Conservation (phyloP, 1,140 invertebrate genomes). For the Gryon sp. region DNA sequence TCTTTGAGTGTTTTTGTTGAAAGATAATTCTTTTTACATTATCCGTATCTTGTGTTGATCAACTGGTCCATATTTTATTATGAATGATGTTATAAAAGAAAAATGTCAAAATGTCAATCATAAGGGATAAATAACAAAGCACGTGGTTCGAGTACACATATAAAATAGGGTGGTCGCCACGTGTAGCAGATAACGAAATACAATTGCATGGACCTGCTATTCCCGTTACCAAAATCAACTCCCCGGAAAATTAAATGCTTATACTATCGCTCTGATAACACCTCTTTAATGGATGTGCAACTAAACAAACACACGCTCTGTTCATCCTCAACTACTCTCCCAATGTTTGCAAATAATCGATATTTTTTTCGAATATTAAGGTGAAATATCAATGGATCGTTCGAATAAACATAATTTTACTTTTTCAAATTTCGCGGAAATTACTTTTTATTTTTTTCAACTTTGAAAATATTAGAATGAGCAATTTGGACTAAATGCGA, state of each 20-base stretch:
- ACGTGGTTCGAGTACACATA: slow-evolving; percentile 70
- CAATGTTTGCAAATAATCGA: too few relatives aligned
- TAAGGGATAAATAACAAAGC: slow-evolving; percentile 58
- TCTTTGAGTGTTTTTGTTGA: slow-evolving; percentile 75
- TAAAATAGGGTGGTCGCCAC: slow-evolving; percentile 68
- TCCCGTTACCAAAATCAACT: slow-evolving; percentile 71
- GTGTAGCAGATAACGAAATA: slow-evolving; percentile 76
- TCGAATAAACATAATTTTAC: too few relatives aligned
- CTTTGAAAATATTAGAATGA: too few relatives aligned
- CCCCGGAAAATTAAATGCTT: slow-evolving; percentile 80
- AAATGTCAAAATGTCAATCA: slow-evolving; percentile 36
- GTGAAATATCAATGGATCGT: not conserved
- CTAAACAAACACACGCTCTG: slow-evolving; percentile 49
- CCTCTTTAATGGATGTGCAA: slow-evolving; percentile 50
- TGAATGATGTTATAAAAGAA: slow-evolving; percentile 17
- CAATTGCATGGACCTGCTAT: slow-evolving; percentile 64
- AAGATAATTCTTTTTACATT: slow-evolving; percentile 74
- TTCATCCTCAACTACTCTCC: too few relatives aligned
- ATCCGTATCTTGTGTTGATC: slow-evolving; percentile 66
- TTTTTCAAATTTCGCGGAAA: too few relatives aligned
- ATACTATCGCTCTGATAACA: slow-evolving; percentile 75
- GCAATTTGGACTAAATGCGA: too few relatives aligned
- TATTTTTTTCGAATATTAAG: not conserved
- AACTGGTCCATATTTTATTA: slow-evolving; percentile 57
- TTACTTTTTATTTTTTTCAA: too few relatives aligned